Base-by-base conservation (phyloP, 2,888 invertebrate genomes). In the Nomada fucata region DNA sequence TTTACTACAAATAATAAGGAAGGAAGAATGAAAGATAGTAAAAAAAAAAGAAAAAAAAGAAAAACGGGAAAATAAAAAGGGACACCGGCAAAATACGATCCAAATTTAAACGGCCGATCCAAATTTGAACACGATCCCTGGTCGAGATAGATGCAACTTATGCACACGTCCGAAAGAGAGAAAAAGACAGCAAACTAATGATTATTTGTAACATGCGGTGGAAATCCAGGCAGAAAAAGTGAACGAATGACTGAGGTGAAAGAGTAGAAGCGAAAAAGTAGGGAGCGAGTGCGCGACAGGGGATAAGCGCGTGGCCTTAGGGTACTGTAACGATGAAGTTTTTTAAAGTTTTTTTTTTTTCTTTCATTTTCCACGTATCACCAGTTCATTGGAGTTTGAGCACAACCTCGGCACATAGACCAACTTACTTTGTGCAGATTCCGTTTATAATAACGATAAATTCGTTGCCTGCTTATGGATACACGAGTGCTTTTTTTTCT, bases 271-370 rank as follows among this genome's bases (percentile, higher is more conserved):
- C n/a, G n/a, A n/a, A n/a, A 36, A 23, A 29, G 59, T 36, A 50
- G 36, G 23, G 63, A 9, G 9, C 20, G 26, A 50, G 15, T 53
- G 53, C 9, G 7, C 20, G 53, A 18, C 20, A 20, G n/a, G 26
- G 0, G 44, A 18, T 55, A 44, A 53, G 63, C 36, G 67, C 79
- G 76, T 79, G 78, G 79, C 80, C 82, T 82, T 71, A 75, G 69
- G 74, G 82, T 72, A 68, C 55, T 67, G 68, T 52, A 70, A 76
- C 71, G 50, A 60, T 64, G 50, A 59, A 60, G 55, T 36, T 47
- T 47, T 79, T 52, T 23, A 15, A n/a, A 61, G 57, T 70, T 71
- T 13, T 47, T 20, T 13, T 47, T 20, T 42, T 7, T 36, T 36
- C 36, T 36, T 36, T 36, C 36, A 36, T 5, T 64, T 71, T 79